A percentile compares a stretch with the other conserved stretches of the same genome.
These are phyloP conservation scores for Hymenochirus boettgeri DNA, from an alignment of 2,113 vertebrate species.

Conservation along the genomic window DNA sequence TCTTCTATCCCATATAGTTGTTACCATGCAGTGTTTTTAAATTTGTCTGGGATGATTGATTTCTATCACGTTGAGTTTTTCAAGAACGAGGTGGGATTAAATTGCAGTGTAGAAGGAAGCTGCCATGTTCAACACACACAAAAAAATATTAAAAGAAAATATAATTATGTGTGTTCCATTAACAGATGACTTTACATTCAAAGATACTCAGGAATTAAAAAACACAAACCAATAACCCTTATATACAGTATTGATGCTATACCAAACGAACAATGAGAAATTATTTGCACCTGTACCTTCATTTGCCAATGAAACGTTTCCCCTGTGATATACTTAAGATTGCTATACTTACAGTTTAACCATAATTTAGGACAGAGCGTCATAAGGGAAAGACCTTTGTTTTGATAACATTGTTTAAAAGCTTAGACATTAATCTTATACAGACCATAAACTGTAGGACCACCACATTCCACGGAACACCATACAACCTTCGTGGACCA, in stretches of 20 bases:
- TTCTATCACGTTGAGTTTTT: slow-evolving; percentile 7
- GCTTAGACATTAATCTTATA: too few species aligned
- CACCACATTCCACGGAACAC: too few species aligned
- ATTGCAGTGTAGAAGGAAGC: slow-evolving; percentile 13
- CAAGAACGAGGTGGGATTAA: slow-evolving; percentile 19
- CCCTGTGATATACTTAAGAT: too few species aligned
- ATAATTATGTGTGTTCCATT: slow-evolving; percentile 9
- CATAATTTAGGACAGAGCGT: too few species aligned
- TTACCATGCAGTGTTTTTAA: slow-evolving; percentile 34
- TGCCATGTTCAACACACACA: neutral
- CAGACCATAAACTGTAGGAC: too few species aligned
- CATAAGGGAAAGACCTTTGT: too few species aligned
- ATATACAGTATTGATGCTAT: neutral
- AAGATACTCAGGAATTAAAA: neutral
- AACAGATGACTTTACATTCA: neutral
- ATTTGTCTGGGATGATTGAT: slow-evolving; percentile 39
- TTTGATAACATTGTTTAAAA: too few species aligned
- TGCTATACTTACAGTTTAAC: too few species aligned
- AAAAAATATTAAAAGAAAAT: neutral
- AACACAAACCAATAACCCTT: neutral
- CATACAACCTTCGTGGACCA: too few species aligned
- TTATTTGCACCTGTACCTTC: too few species aligned
- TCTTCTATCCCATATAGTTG: slow-evolving; percentile 9
- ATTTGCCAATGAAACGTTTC: too few species aligned
- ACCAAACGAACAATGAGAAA: too few species aligned